Percentiles rank a stretch among this genome's conserved stretches.
These are phyloP conservation scores for Sipha flava DNA, from an alignment of 1,140 invertebrate species.

Conservation along the genomic window DNA sequence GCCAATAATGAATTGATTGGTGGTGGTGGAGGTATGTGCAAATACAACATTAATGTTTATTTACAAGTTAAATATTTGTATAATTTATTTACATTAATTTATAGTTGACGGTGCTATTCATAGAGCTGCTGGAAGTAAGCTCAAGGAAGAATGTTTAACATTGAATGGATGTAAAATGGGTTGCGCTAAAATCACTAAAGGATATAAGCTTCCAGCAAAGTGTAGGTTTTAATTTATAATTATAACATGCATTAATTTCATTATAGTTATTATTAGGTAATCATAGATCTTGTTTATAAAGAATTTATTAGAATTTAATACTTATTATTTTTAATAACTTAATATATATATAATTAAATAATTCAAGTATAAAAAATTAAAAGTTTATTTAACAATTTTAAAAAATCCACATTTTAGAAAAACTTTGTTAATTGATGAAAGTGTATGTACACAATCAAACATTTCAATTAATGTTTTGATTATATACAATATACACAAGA, in stretches of 20 bases:
- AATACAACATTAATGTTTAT: conserved; percentile 12
- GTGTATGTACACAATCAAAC: too few relatives aligned
- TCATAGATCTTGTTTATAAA: neutral
- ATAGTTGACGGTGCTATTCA: conserved; percentile 80
- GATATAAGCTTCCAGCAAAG: conserved; percentile 68
- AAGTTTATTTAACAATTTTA: too few relatives aligned
- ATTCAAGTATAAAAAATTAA: too few relatives aligned
- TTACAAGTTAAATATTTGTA: neutral
- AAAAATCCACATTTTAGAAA: too few relatives aligned
- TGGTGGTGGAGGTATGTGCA: conserved; percentile 76
- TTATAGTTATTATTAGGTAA: neutral
- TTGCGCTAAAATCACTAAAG: conserved; percentile 71
- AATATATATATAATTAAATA: too few relatives aligned
- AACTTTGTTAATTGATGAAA: too few relatives aligned
- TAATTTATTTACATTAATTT: conserved; percentile 27
- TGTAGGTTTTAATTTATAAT: conserved; percentile 45
- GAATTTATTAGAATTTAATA: too few relatives aligned
- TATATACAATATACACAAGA: too few relatives aligned
- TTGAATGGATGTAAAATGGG: conserved; percentile 66
- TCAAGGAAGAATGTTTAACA: conserved; percentile 62
- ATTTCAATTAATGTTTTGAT: too few relatives aligned
- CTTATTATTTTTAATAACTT: too few relatives aligned
- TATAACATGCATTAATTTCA: neutral
- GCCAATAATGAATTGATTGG: conserved; percentile 70
- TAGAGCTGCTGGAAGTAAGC: conserved; percentile 56